These are phyloP conservation scores for Nasonia vitripennis DNA, from an alignment of 1,140 invertebrate species.

Conservation along the genomic window DNA sequence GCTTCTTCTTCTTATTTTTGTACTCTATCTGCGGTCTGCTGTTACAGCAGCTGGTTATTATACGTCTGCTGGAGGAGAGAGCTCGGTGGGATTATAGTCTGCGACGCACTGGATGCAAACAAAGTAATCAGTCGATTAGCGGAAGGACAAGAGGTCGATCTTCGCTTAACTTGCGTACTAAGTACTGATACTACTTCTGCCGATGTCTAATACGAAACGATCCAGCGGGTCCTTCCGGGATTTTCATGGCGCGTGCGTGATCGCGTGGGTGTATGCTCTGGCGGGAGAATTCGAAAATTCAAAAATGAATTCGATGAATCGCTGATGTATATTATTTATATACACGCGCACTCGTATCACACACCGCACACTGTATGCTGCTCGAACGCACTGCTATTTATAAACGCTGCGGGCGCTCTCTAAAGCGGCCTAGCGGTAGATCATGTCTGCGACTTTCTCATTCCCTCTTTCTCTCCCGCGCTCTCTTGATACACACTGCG, in stretches of 20 bases:
- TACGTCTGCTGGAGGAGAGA: neutral
- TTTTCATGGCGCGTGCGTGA: constrained; percentile 23
- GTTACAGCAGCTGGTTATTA: no score
- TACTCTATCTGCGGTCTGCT: no score
- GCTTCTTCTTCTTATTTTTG: no score
- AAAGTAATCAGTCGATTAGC: neutral
- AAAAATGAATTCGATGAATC: no score
- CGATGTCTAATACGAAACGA: neutral
- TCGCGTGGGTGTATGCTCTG: neutral
- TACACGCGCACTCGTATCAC: neutral
- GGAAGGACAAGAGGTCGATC: neutral
- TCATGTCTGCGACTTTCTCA: constrained; percentile 59
- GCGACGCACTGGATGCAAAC: neutral
- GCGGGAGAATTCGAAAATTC: neutral
- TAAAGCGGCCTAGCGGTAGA: constrained; percentile 59
- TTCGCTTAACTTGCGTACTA: neutral
- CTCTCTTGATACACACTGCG: neutral
- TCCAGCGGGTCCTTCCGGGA: constrained; percentile 1
- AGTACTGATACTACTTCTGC: no score
- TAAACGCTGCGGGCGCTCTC: constrained; percentile 7
- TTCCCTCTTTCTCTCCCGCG: neutral
- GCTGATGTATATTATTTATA: no score
- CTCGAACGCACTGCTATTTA: constrained; percentile 20
- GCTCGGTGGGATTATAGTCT: neutral
- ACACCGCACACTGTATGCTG: neutral